phyloP scores from a whole-genome alignment of 2,888 invertebrate species.

The Drosophila niveifrons region DNA sequence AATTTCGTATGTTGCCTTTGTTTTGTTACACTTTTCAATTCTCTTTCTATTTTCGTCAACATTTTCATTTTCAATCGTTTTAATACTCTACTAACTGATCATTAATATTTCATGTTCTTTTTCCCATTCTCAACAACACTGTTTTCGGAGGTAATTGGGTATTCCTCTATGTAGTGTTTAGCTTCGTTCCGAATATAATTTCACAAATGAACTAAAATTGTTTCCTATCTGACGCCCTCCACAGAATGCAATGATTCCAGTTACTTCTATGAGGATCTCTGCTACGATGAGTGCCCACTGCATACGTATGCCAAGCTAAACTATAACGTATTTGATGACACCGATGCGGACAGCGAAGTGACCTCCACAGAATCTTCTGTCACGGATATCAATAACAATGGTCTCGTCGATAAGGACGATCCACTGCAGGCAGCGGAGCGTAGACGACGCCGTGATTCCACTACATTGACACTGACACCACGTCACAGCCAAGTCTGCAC shows the following conservation, averaged over 20 bases:
- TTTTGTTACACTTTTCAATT: slow-evolving; percentile 33
- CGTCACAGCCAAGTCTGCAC: slow-evolving; percentile 65
- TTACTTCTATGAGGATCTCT: slow-evolving; percentile 81
- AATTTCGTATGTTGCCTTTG: slow-evolving; percentile 47
- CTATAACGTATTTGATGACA: slow-evolving; percentile 35
- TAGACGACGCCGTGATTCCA: slow-evolving; percentile 39
- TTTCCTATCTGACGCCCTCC: slow-evolving; percentile 20
- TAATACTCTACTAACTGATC: slow-evolving; percentile 27
- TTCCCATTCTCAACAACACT: slow-evolving; percentile 49
- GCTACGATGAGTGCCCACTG: slow-evolving; percentile 82
- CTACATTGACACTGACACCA: slow-evolving; percentile 32
- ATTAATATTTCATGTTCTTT: slow-evolving; percentile 21
- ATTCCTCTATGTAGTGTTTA: slow-evolving; percentile 25
- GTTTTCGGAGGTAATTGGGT: slow-evolving; percentile 53
- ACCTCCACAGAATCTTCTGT: not conserved
- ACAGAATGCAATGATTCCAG: slow-evolving; percentile 82
- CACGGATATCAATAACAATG: slow-evolving; percentile 2
- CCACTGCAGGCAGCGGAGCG: slow-evolving; percentile 78
- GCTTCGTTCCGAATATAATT: not conserved
- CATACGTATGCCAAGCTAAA: slow-evolving; percentile 67
- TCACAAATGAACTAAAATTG: not conserved
- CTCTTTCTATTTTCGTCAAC: slow-evolving; percentile 1
- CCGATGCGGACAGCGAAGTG: slow-evolving; percentile 7
- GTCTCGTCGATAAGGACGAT: slow-evolving; percentile 55
- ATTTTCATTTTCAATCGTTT: slow-evolving; percentile 1